phyloP scores from a whole-genome alignment of 2,888 invertebrate genomes.

The Steinernema scapterisci region DNA sequence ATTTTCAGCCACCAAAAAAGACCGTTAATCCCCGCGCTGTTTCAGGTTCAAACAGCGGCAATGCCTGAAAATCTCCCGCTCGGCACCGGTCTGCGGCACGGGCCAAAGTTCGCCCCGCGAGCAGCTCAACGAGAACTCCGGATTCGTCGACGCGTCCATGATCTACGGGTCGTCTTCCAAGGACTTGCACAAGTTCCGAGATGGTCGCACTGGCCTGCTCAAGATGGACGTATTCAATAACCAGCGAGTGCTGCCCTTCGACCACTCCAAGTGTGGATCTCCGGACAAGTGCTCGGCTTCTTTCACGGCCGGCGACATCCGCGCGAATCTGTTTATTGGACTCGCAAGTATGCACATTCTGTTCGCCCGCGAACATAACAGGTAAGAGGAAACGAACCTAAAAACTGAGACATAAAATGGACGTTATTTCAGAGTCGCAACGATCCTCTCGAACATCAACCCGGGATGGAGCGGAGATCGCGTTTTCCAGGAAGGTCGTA shows the following conservation, averaged over 20 bases:
- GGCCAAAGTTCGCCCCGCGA: slow-evolving; percentile 90
- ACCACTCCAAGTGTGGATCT: slow-evolving; percentile 58
- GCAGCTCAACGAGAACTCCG: slow-evolving; percentile 78
- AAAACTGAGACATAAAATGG: neutral
- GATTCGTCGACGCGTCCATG: slow-evolving; percentile 90
- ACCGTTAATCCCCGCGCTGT: neutral
- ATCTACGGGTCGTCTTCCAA: slow-evolving; percentile 83
- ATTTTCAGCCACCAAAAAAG: neutral
- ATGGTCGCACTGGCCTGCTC: slow-evolving; percentile 59
- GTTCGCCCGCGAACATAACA: slow-evolving; percentile 88
- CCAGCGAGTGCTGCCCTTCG: slow-evolving; percentile 62
- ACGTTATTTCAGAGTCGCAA: slow-evolving; percentile 75
- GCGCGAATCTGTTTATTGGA: slow-evolving; percentile 68
- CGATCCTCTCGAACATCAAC: slow-evolving; percentile 78
- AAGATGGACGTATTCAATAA: slow-evolving; percentile 50
- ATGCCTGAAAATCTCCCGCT: slow-evolving; percentile 72
- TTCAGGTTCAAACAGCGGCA: slow-evolving; percentile 60
- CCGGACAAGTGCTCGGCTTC: slow-evolving; percentile 58
- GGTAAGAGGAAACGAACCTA: slow-evolving; percentile 37
- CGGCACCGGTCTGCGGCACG: slow-evolving; percentile 92
- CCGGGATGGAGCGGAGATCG: slow-evolving; percentile 91
- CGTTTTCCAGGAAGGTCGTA: slow-evolving; percentile 79
- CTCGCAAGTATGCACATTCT: slow-evolving; percentile 73
- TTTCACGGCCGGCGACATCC: slow-evolving; percentile 60
- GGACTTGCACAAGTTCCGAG: slow-evolving; percentile 65